Evolutionary conservation across 2,797 vertebrate species (phyloP).

Genomic region (Cirrhinus molitorella): DNA sequence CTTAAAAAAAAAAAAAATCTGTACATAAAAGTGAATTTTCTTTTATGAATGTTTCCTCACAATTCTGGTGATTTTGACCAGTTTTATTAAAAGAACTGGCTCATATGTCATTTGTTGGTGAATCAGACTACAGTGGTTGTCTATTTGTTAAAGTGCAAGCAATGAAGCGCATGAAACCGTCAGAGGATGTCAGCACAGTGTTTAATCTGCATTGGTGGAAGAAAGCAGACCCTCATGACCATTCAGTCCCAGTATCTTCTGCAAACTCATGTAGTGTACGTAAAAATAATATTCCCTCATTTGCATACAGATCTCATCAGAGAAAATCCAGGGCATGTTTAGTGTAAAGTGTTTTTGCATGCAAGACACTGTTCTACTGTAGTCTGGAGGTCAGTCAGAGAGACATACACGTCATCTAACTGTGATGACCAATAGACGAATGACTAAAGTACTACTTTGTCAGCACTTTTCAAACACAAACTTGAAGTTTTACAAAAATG

Average conservation of each 20-base stretch:
- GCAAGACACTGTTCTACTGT: neutral
- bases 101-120: neutral
- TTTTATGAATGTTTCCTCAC: neutral
- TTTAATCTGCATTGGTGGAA: neutral
- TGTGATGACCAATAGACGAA: neutral
- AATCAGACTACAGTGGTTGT: neutral
- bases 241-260: neutral
- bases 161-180: neutral
- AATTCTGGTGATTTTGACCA: neutral
- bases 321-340: neutral
- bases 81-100: neutral
- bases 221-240: neutral
- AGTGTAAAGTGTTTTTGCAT: neutral
- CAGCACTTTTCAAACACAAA: neutral
- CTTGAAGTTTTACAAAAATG: neutral
- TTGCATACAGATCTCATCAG: conserved; percentile 16
- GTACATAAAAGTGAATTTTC: no score
- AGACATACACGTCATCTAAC: neutral
- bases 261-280: neutral
- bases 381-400: conserved; percentile 10
- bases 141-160: neutral
- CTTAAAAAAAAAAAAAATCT: neutral
- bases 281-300: neutral
- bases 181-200: neutral
- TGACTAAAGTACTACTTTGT: neutral